These are phyloP conservation scores for Larimichthys polyactis DNA, from an alignment of 2,113 vertebrate genomes.

Conservation along the genomic window DNA sequence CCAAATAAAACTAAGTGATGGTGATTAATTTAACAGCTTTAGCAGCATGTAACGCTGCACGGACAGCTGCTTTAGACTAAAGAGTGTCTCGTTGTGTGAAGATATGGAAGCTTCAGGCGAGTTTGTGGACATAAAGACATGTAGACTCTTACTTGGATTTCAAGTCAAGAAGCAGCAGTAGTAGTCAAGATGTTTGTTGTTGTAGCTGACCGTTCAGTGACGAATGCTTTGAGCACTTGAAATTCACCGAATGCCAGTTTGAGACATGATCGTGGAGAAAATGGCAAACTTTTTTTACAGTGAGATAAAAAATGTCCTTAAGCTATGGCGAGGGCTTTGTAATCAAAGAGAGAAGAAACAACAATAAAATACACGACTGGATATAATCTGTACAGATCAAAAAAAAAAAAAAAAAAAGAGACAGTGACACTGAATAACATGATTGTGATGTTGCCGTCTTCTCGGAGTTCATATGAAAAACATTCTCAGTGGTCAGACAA, in stretches of 20 bases:
- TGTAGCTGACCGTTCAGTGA: constrained; percentile 51
- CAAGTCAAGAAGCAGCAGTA: constrained; percentile 73
- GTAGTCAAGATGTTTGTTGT: constrained; percentile 74
- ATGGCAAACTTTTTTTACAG: constrained; percentile 52
- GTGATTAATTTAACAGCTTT: not conserved
- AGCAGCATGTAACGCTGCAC: constrained; percentile 15
- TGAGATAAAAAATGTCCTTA: constrained; percentile 57
- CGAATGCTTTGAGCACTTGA: constrained; percentile 57
- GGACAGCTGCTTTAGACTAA: not conserved
- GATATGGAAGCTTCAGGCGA: not conserved
- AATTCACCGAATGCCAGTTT: constrained; percentile 46
- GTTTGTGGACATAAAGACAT: not conserved
- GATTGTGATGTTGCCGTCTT: constrained; percentile 66
- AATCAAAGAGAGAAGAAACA: constrained; percentile 25
- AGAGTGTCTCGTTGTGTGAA: not conserved
- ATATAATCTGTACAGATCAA: constrained; percentile 77
- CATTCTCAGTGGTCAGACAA: constrained; percentile 93
- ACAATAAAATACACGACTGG: constrained; percentile 71
- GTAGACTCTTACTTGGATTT: constrained; percentile 48
- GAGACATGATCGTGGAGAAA: constrained; percentile 42
- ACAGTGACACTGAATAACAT: constrained; percentile 69
- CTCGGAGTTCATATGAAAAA: constrained; percentile 75
- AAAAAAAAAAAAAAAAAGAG: constrained; percentile 21
- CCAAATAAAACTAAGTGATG: not conserved
- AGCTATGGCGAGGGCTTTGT: constrained; percentile 55